These are phyloP conservation scores for Globodera rostochiensis DNA, from an alignment of 1,140 invertebrate genomes.

Conservation along the genomic window DNA sequence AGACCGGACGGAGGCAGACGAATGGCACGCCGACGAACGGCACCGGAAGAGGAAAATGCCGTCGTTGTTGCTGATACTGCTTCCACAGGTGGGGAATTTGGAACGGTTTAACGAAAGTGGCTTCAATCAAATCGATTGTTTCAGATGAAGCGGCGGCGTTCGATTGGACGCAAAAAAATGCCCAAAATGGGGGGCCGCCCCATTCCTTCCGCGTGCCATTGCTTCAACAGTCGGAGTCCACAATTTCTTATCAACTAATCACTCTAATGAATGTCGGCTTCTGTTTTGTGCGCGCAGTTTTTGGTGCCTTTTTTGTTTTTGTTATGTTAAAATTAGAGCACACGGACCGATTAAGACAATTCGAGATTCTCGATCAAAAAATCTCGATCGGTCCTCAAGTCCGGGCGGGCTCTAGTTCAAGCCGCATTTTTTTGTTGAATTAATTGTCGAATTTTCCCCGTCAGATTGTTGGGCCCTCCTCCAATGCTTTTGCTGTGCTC, in stretches of 20 bases:
- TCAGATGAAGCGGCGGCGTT: not conserved
- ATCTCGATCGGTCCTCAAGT: not conserved
- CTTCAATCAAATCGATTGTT: not conserved
- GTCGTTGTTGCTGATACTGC: not conserved
- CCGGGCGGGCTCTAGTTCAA: too few relatives aligned
- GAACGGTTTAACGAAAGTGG: not conserved
- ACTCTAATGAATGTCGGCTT: not conserved
- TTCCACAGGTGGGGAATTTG: not conserved
- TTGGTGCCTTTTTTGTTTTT: not conserved
- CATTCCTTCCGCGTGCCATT: too few relatives aligned
- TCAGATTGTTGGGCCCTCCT: constrained; percentile 24
- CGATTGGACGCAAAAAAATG: not conserved
- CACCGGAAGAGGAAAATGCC: not conserved
- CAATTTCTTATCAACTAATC: not conserved
- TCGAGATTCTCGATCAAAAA: too few relatives aligned
- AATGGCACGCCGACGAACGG: constrained; percentile 16
- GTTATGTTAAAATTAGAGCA: not conserved
- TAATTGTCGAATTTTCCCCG: not conserved
- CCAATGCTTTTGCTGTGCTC: constrained; percentile 25
- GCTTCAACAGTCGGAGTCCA: not conserved
- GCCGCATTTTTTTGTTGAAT: too few relatives aligned
- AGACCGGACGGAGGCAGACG: not conserved
- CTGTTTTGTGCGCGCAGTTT: not conserved
- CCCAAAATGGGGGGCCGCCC: too few relatives aligned
- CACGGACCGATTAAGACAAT: too few relatives aligned